Conservation (phyloP, 2,113 vertebrate genomes). For the Rhadina sibilatrix region DNA sequence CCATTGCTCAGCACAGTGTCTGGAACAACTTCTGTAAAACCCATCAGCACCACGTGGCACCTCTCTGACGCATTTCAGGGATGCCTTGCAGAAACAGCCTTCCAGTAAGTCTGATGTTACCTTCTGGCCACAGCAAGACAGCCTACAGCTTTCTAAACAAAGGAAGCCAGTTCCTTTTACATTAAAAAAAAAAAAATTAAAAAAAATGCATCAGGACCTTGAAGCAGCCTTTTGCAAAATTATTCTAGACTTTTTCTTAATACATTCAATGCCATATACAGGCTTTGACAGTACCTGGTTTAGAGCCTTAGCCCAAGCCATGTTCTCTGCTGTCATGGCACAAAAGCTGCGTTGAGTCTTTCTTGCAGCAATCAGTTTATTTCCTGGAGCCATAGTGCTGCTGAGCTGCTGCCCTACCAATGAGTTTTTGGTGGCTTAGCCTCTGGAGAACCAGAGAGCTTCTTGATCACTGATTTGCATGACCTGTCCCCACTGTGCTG, state of each 20-base stretch:
- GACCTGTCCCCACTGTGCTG: neutral
- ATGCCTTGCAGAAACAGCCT: neutral
- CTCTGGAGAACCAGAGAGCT: neutral
- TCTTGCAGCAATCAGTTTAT: neutral
- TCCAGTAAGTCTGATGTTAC: neutral
- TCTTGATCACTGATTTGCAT: neutral
- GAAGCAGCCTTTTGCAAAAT: neutral
- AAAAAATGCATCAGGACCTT: neutral
- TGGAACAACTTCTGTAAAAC: neutral
- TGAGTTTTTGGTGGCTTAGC: neutral
- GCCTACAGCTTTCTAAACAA: neutral
- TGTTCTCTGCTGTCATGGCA: neutral
- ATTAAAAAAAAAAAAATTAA: neutral
- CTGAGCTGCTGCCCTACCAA: neutral
- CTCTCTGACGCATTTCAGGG: neutral
- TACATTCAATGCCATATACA: neutral
- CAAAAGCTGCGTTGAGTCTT: neutral
- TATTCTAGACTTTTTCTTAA: neutral
- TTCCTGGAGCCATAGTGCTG: neutral
- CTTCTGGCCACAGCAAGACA: neutral
- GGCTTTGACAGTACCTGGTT: neutral
- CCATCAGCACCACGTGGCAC: neutral
- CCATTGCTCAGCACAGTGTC: neutral
- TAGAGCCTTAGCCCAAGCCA: neutral
- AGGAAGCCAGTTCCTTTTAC: neutral